Evolutionary conservation across 2,888 invertebrate genomes (phyloP), one percentile per base, ranked within the genome.

Genomic region (Aleiodes alternator): DNA sequence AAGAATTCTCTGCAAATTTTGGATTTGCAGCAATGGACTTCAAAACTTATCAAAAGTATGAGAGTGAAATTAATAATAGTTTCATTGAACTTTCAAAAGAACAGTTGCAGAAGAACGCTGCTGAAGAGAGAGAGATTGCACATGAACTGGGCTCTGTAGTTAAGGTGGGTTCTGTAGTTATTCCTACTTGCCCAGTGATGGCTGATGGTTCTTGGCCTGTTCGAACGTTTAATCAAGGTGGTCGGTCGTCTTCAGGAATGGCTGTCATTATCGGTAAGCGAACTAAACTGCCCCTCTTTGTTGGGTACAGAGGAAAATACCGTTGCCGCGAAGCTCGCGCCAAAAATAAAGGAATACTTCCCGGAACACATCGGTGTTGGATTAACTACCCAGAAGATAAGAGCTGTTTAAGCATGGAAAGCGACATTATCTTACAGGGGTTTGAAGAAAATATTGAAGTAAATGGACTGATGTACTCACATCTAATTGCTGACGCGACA

Each of bases 391-490:
- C 56, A 9, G 56, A 56, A 16, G 11, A 23, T 1, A 56, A 56
- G 9, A 56, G 56, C 23, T 14, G 9, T 29, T 9, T 56, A 6
- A 56, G 56, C 23, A 56, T 56, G 56, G 56, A 56, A 23, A 56
- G 56, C 8, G 56, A 29, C 23, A 56, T 56, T 23, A 56, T 56
- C 6, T 4, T 56, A 8, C 23, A 56, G 8, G 56, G 56, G 8
- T 56, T 56, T 29, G 11, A 23, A 23, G 7, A 56, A 23, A 23
- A 23, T 56, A 56, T 29, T 23, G 29, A 56, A 9, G 56, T 6
- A 9, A 23, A 56, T 56, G 56, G 56, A 16, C 8, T 56, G 6
- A 56, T 56, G 56, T 56, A 56, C 23, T 56, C 56, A 9, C 23
- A 9, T 23, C 5, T 56, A 3, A 56, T 56, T 23, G 56, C 9